phyloP scores from a whole-genome alignment of 2,888 invertebrate species.

The Drosophila neutralis region DNA sequence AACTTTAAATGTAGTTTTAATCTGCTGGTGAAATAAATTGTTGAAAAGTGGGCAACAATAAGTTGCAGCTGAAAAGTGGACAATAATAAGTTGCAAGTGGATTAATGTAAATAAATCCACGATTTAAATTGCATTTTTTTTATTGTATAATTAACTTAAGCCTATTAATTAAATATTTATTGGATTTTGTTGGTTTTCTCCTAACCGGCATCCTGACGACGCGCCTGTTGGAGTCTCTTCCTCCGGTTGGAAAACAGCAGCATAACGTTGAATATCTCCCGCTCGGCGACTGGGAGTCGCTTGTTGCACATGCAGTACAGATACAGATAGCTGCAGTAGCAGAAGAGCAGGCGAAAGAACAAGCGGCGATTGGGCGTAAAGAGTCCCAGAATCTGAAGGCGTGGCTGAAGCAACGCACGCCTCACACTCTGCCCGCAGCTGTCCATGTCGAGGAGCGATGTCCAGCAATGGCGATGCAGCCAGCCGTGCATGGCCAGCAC shows the following conservation, averaged over 20 bases:
- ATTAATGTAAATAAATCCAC: not conserved
- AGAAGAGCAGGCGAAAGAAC: slow-evolving; percentile 47
- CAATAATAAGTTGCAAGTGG: not conserved
- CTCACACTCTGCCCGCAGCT: slow-evolving; percentile 32
- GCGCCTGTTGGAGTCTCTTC: not conserved
- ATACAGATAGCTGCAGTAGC: slow-evolving; percentile 47
- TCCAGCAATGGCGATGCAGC: slow-evolving; percentile 28
- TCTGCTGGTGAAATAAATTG: not conserved
- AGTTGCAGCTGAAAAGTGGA: not conserved
- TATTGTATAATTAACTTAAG: not conserved
- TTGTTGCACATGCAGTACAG: slow-evolving; percentile 44
- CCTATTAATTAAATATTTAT: not conserved
- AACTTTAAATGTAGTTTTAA: not conserved
- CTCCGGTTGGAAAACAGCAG: not conserved
- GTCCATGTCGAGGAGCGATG: slow-evolving; percentile 13
- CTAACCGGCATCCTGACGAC: not conserved
- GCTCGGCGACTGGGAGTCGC: slow-evolving; percentile 34
- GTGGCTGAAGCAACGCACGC: slow-evolving; percentile 27
- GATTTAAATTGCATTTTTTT: not conserved
- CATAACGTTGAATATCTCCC: slow-evolving; percentile 38
- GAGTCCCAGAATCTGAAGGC: slow-evolving; percentile 38
- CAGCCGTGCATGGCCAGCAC: slow-evolving; percentile 52
- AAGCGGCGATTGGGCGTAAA: slow-evolving; percentile 45
- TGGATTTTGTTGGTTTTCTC: not conserved
- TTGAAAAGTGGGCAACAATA: not conserved